phyloP scores from a whole-genome alignment of 1,140 invertebrate genomes.

The Pemphigus obesinymphae region DNA sequence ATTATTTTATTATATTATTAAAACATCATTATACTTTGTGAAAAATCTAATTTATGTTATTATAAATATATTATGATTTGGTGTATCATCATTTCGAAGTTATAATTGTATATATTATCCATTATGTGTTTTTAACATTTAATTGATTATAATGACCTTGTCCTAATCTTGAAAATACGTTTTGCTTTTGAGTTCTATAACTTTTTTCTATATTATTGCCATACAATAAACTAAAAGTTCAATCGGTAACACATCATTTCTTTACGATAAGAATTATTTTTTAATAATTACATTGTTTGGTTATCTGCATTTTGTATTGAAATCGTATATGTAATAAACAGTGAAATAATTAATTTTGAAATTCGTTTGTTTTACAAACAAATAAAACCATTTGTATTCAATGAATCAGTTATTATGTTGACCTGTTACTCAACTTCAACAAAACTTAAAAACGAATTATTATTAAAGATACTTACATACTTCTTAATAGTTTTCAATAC shows the following conservation, averaged over 20 bases:
- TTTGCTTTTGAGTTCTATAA: neutral
- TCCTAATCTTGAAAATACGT: neutral
- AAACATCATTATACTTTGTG: neutral
- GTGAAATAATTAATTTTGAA: neutral
- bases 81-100: neutral
- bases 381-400: no score
- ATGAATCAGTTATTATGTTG: no score
- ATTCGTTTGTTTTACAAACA: no score
- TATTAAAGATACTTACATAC: no score
- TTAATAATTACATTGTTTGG: neutral
- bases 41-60: no score
- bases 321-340: neutral
- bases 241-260: neutral
- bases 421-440: no score
- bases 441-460: no score
- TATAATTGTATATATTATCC: neutral
- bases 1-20: neutral
- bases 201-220: neutral
- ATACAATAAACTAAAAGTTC: neutral
- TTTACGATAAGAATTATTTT: neutral
- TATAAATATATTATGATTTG: neutral
- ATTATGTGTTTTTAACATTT: neutral
- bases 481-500: no score
- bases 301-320: neutral
- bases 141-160: neutral